Conservation (phyloP, 2,888 invertebrate genomes). For the Keiferia lycopersicella region DNA sequence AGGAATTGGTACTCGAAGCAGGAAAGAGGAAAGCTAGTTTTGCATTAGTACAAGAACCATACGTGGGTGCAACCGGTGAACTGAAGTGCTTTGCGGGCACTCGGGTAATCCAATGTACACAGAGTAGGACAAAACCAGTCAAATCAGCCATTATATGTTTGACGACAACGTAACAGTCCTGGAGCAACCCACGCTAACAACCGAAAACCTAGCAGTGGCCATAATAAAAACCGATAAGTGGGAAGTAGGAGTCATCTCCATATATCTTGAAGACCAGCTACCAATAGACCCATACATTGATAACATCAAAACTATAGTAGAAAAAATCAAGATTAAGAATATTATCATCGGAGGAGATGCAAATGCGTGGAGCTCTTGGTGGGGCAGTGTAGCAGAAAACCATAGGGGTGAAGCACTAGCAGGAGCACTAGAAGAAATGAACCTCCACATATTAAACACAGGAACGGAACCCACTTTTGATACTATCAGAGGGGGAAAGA, state of each 20-base stretch:
- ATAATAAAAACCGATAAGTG: not conserved
- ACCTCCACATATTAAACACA: constrained; percentile 26
- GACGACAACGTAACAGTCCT: not conserved
- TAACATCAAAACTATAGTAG: not conserved
- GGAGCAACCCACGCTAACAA: constrained; percentile 10
- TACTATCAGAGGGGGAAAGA: constrained; percentile 6
- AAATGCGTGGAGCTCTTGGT: constrained; percentile 36
- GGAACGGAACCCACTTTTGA: constrained; percentile 28
- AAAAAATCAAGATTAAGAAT: constrained; percentile 9
- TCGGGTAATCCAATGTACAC: constrained; percentile 17
- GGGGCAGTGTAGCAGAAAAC: constrained; percentile 33
- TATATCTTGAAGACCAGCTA: constrained; percentile 25
- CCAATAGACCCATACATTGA: constrained; percentile 27
- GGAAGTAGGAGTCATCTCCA: constrained; percentile 13
- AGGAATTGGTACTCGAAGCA: constrained; percentile 29
- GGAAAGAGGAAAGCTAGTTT: constrained; percentile 11
- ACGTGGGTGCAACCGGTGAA: constrained; percentile 17
- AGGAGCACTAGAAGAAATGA: constrained; percentile 26
- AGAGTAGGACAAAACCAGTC: not conserved
- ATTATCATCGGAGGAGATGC: constrained; percentile 35
- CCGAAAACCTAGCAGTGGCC: not conserved
- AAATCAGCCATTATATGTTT: constrained; percentile 27
- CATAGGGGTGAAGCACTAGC: constrained; percentile 28
- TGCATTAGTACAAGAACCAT: constrained; percentile 33
- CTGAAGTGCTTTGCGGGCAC: constrained; percentile 18